A percentile compares a stretch with the other conserved stretches of the same genome.
Conservation (phyloP, 2,113 vertebrate species). For the Dipodomys ordii region DNA sequence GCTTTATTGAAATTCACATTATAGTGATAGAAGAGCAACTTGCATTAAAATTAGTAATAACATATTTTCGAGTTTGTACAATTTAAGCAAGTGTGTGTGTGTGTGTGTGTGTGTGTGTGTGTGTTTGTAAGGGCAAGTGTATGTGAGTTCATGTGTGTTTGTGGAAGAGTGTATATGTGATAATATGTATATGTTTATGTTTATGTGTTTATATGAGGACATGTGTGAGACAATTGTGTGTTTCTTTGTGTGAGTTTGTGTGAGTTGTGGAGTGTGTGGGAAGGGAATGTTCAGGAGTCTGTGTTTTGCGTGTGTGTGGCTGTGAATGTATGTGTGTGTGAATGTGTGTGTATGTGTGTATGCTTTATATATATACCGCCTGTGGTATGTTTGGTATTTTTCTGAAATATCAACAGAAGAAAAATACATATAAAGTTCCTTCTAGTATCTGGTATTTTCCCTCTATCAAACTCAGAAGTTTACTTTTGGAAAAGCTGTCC, state of each 20-base stretch:
- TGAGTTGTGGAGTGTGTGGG: no score
- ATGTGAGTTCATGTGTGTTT: background rate
- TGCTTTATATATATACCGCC: background rate
- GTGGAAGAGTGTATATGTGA: background rate
- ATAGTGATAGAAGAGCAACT: background rate
- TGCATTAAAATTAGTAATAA: background rate
- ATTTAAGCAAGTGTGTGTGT: background rate
- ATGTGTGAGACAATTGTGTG: background rate
- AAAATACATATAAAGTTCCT: background rate
- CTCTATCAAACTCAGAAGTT: background rate
- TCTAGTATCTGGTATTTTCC: background rate
- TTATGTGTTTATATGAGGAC: background rate
- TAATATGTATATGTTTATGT: background rate
- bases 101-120: background rate
- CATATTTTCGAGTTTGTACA: background rate
- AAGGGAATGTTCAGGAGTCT: no score
- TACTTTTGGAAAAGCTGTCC: background rate
- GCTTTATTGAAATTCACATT: background rate
- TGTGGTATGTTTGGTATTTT: background rate
- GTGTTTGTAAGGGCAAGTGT: background rate
- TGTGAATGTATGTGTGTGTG: no score
- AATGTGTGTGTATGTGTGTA: background rate
- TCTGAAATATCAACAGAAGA: background rate
- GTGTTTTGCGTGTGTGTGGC: no score
- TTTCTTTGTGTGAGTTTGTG: no score